Evolutionary conservation across 2,888 invertebrate species (phyloP).

Genomic region (Melanophora roralis): DNA sequence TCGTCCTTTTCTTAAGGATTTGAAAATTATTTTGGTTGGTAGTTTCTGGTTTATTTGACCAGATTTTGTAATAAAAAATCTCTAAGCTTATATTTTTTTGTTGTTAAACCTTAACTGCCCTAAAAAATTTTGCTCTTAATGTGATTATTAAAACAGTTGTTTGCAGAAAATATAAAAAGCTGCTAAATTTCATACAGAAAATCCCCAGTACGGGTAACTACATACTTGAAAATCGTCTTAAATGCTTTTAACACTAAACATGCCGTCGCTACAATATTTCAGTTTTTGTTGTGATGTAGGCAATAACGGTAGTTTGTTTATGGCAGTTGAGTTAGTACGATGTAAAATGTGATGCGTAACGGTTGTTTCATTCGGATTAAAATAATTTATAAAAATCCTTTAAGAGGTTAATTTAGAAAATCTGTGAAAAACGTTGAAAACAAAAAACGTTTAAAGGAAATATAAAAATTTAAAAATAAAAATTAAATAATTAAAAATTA

Average conservation of each 20-base stretch:
- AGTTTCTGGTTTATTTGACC: too few relatives aligned
- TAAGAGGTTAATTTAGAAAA: background rate
- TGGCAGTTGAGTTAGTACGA: slow-evolving; percentile 50
- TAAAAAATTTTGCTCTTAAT: too few relatives aligned
- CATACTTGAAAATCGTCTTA: background rate
- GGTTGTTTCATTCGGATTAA: slow-evolving; percentile 45
- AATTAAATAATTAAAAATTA: background rate
- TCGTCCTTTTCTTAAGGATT: too few relatives aligned
- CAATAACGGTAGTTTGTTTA: slow-evolving; percentile 26
- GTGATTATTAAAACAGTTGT: too few relatives aligned
- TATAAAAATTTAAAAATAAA: background rate
- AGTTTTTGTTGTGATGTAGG: background rate
- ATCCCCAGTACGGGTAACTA: slow-evolving; percentile 1
- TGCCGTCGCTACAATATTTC: background rate
- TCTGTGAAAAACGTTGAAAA: background rate
- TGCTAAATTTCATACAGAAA: background rate
- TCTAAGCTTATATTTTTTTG: too few relatives aligned
- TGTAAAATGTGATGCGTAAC: slow-evolving; percentile 44
- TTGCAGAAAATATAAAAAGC: too few relatives aligned
- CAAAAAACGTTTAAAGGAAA: background rate
- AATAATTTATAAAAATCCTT: background rate
- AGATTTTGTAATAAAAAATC: too few relatives aligned
- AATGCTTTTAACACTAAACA: slow-evolving; percentile 21
- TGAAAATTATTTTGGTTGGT: too few relatives aligned
- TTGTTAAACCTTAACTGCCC: too few relatives aligned